phyloP scores from a whole-genome alignment of 2,888 invertebrate genomes.

The Trichogramma evanescens region DNA sequence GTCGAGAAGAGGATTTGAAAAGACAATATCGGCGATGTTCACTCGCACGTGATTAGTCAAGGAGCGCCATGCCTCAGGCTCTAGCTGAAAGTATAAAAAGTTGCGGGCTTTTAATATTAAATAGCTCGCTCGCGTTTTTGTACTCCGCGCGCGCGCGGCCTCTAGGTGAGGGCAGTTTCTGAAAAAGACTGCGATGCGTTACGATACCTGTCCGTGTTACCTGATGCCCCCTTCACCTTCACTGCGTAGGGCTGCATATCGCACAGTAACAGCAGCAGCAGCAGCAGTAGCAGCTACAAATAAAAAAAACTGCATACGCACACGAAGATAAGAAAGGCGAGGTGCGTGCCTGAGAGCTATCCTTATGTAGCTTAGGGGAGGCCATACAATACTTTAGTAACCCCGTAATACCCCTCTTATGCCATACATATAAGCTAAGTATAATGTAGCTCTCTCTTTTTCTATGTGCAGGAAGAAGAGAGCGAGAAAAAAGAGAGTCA shows the following conservation, averaged over 20 bases:
- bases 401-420: conserved; percentile 42
- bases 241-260: conserved; percentile 40
- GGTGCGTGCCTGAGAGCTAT: conserved; percentile 43
- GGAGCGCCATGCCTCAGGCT: too few relatives aligned
- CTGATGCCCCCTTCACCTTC: conserved; percentile 45
- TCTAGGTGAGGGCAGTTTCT: background rate
- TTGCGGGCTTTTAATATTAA: too few relatives aligned
- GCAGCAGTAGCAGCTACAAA: background rate
- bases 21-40: background rate
- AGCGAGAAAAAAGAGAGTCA: background rate
- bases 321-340: conserved; percentile 30
- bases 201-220: conserved; percentile 37
- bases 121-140: background rate
- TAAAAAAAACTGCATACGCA: conserved; percentile 41
- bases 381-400: conserved; percentile 47
- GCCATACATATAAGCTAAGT: conserved; percentile 34
- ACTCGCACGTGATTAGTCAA: background rate
- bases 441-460: conserved; percentile 29
- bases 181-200: background rate
- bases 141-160: background rate
- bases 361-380: conserved; percentile 47
- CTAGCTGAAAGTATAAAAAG: background rate
- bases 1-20: too few relatives aligned
- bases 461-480: conserved; percentile 12
- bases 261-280: conserved; percentile 13